Evolutionary conservation across 1,140 invertebrate genomes (phyloP).

Genomic region (Polypedilum pembai): DNA sequence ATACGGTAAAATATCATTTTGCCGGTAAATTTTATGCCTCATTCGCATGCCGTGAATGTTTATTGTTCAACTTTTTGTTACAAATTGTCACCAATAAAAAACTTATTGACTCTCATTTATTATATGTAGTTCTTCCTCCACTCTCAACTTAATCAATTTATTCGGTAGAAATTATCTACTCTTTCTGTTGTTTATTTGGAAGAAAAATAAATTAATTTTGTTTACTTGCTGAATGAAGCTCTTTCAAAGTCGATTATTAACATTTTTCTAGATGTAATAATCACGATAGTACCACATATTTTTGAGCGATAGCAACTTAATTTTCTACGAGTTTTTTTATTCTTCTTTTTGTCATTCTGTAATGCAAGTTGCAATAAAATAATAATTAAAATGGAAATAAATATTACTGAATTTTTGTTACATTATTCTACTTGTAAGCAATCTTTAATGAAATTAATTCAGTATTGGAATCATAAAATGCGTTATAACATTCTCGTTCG

Average conservation of each 20-base stretch:
- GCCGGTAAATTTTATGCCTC: slow-evolving; percentile 13
- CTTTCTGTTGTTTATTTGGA: neutral
- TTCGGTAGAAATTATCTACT: neutral
- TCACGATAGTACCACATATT: neutral
- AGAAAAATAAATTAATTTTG: neutral
- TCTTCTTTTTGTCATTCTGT: neutral
- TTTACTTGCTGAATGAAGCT: too few relatives aligned
- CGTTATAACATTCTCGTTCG: too few relatives aligned
- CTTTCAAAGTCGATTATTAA: neutral
- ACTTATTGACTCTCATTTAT: neutral
- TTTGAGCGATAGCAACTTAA: slow-evolving; percentile 2
- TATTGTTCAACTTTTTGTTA: slow-evolving; percentile 22
- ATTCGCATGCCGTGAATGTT: neutral
- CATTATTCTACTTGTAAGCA: too few relatives aligned
- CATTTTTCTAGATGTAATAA: neutral
- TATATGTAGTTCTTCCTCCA: neutral
- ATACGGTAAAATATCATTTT: slow-evolving; percentile 18
- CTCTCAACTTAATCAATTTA: neutral
- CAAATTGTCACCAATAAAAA: slow-evolving; percentile 28
- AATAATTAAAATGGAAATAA: too few relatives aligned
- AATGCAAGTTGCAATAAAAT: too few relatives aligned
- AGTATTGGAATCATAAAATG: too few relatives aligned
- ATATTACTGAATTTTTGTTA: too few relatives aligned
- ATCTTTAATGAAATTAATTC: too few relatives aligned
- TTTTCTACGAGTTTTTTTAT: neutral